Conservation (phyloP, 2,113 vertebrate genomes). For the Eira barbara region DNA sequence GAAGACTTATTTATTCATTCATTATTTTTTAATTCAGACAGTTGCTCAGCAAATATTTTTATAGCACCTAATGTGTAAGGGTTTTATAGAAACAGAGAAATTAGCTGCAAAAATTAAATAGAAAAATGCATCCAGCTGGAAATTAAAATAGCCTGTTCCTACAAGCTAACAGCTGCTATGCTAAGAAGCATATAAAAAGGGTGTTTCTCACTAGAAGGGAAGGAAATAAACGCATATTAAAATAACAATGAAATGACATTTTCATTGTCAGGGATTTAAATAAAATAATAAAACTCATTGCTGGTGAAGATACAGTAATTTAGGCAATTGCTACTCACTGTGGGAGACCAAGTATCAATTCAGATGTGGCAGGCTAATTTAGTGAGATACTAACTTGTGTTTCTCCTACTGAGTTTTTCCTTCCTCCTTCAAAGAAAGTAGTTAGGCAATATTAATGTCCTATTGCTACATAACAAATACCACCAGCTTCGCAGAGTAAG, state of each 20-base stretch:
- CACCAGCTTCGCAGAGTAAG: not conserved
- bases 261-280: not conserved
- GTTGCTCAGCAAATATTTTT: not conserved
- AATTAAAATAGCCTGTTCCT: not conserved
- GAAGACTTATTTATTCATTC: not conserved
- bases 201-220: not conserved
- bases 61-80: not conserved
- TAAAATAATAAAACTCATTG: not conserved
- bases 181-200: not conserved
- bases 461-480: not conserved
- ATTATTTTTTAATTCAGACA: not conserved
- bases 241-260: not conserved
- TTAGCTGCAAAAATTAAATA: not conserved
- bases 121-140: not conserved
- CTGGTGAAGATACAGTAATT: not conserved
- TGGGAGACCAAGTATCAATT: no score
- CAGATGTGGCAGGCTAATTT: fast-evolving
- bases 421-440: not conserved
- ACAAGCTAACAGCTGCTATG: not conserved
- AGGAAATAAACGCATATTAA: not conserved
- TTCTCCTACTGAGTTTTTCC: not conserved
- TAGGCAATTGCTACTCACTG: not conserved
- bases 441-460: not conserved
- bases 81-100: constrained; percentile 7
- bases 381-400: not conserved